These are phyloP conservation scores for Megalops atlanticus DNA, from an alignment of 2,113 vertebrate genomes.

Conservation along the genomic window DNA sequence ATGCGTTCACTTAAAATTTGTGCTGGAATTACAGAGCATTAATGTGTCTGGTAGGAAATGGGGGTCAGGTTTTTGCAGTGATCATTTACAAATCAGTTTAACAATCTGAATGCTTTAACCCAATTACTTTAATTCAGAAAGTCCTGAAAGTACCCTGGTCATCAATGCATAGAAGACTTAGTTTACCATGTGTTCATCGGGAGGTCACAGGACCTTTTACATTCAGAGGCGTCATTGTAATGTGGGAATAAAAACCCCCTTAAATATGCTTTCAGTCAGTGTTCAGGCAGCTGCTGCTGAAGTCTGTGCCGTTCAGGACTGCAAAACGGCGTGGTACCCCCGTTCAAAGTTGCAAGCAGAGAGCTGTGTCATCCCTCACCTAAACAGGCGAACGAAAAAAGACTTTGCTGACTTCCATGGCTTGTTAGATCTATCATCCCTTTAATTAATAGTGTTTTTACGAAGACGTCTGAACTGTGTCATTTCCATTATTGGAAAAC, in stretches of 20 bases:
- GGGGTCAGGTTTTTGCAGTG: too few relatives aligned
- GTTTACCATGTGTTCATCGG: neutral
- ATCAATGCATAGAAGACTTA: neutral
- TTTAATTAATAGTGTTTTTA: conserved; percentile 99
- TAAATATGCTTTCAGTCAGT: conserved; percentile 1
- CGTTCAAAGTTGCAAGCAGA: conserved; percentile 60
- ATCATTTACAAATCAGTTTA: neutral
- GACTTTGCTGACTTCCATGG: conserved; percentile 81
- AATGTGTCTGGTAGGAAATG: too few relatives aligned
- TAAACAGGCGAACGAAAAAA: conserved; percentile 69
- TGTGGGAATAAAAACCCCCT: neutral
- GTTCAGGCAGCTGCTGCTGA: neutral
- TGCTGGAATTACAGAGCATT: too few relatives aligned
- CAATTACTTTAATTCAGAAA: neutral
- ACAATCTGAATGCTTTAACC: neutral
- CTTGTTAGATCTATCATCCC: conserved; percentile 98
- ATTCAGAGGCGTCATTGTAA: neutral
- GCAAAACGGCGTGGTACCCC: conserved; percentile 34
- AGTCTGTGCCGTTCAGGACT: neutral
- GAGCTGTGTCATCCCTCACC: conserved; percentile 67
- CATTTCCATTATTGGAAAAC: conserved; percentile 98
- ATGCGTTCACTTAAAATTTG: too few relatives aligned
- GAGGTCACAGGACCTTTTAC: neutral
- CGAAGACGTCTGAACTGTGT: conserved; percentile 97
- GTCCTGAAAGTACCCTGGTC: neutral